A percentile compares a stretch with the other conserved stretches of the same genome.
Evolutionary conservation across 1,140 invertebrate genomes (phyloP).

Genomic region (Hestina assimilis): DNA sequence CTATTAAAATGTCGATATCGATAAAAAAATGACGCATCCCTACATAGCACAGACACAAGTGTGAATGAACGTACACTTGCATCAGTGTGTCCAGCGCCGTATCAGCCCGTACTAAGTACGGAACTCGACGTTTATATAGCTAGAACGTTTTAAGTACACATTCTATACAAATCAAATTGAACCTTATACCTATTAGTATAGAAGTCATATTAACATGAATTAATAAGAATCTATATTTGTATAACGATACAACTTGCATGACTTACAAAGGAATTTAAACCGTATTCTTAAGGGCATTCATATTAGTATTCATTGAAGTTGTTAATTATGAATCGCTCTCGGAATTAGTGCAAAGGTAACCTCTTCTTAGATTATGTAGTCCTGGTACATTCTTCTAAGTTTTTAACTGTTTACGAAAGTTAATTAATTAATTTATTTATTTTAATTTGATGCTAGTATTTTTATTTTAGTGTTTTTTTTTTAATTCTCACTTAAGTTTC

Average conservation of each 20-base stretch:
- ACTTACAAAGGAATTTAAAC: not conserved
- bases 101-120: slow-evolving; percentile 68
- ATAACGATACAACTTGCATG: slow-evolving; percentile 15
- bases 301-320: slow-evolving; percentile 15
- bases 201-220: not conserved
- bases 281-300: not conserved
- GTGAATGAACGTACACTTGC: slow-evolving; percentile 63
- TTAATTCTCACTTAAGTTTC: no score
- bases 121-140: slow-evolving; percentile 33
- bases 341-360: slow-evolving; percentile 47
- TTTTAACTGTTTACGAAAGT: slow-evolving; percentile 4
- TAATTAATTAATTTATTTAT: not conserved
- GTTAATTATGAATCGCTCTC: slow-evolving; percentile 32
- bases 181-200: slow-evolving; percentile 8
- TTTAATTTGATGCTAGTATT: not conserved
- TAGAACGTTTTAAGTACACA: slow-evolving; percentile 35
- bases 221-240: slow-evolving; percentile 1
- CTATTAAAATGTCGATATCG: not conserved
- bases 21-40: slow-evolving; percentile 28
- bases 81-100: slow-evolving; percentile 57
- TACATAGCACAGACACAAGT: slow-evolving; percentile 40
- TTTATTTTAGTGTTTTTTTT: not conserved
- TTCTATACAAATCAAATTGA: slow-evolving; percentile 12
- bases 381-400: slow-evolving; percentile 27
- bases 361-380: slow-evolving; percentile 27